Percentiles rank a stretch among this genome's conserved stretches.
These are phyloP conservation scores for Scaptodrosophila lebanonensis DNA, from an alignment of 1,140 invertebrate species.

Conservation along the genomic window DNA sequence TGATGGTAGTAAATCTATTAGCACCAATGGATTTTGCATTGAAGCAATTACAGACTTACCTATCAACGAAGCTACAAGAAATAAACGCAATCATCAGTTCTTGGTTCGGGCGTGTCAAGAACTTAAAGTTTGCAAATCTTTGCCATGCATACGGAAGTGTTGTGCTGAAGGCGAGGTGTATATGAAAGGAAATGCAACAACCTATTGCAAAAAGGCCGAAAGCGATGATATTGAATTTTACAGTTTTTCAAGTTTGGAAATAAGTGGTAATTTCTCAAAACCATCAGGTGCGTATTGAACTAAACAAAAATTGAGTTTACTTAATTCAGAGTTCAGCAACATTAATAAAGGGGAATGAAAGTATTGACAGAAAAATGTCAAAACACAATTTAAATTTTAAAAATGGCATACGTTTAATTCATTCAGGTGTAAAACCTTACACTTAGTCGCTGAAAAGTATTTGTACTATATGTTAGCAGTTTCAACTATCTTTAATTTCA, in stretches of 20 bases:
- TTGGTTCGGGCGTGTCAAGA: slow-evolving; percentile 73
- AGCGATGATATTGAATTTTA: slow-evolving; percentile 28
- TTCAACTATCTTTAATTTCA: no score
- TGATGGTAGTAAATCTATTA: slow-evolving; percentile 10
- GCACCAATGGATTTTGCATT: slow-evolving; percentile 39
- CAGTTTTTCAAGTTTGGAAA: slow-evolving; percentile 37
- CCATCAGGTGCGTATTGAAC: slow-evolving; percentile 32
- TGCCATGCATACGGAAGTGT: slow-evolving; percentile 77
- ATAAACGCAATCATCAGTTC: slow-evolving; percentile 20
- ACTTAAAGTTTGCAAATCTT: slow-evolving; percentile 24
- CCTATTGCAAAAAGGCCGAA: slow-evolving; percentile 35
- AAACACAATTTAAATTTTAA: no score
- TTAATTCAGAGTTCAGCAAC: no score
- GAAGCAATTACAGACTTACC: slow-evolving; percentile 28
- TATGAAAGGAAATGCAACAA: slow-evolving; percentile 39
- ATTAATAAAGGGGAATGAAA: no score
- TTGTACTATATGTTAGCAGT: no score
- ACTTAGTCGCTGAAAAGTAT: no score
- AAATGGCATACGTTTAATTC: no score
- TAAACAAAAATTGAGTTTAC: not conserved
- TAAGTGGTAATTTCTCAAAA: slow-evolving; percentile 44
- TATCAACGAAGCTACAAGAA: not conserved
- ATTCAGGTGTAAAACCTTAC: no score
- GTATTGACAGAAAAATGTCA: no score
- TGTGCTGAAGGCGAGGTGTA: slow-evolving; percentile 73